Conservation (phyloP, 2,888 invertebrate genomes). For the Mesorhabditis sp. region DNA sequence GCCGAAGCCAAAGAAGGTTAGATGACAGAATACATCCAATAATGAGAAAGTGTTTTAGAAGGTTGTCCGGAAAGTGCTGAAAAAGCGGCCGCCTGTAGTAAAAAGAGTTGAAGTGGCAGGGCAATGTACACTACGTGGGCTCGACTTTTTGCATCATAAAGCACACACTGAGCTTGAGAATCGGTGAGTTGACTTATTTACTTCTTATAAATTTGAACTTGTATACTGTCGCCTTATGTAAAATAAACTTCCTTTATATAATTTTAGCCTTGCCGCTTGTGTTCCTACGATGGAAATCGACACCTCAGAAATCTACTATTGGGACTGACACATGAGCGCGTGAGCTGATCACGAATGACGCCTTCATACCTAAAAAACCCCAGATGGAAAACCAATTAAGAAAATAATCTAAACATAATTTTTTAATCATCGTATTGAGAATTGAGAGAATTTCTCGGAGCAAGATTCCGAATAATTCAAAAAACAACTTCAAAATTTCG, state of each 20-base stretch:
- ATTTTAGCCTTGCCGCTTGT: not conserved
- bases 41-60: conserved; percentile 18
- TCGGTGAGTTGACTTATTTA: conserved; percentile 9
- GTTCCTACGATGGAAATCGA: not conserved
- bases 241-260: not conserved
- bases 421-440: no score
- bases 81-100: conserved; percentile 20
- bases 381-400: no score
- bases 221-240: not conserved
- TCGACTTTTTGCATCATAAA: conserved; percentile 26
- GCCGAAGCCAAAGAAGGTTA: conserved; percentile 6
- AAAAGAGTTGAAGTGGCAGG: conserved; percentile 35
- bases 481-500: no score
- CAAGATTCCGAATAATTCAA: no score
- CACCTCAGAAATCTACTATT: conserved; percentile 6
- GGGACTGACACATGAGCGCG: not conserved
- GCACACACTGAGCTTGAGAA: conserved; percentile 35
- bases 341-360: not conserved
- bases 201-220: no score
- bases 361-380: no score
- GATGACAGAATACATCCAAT: not conserved
- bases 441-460: no score
- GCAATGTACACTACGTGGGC: conserved; percentile 34
- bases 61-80: conserved; percentile 24
- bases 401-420: no score